Evolutionary conservation across 2,888 invertebrate genomes (phyloP).

Genomic region (Parascotia fuliginaria): DNA sequence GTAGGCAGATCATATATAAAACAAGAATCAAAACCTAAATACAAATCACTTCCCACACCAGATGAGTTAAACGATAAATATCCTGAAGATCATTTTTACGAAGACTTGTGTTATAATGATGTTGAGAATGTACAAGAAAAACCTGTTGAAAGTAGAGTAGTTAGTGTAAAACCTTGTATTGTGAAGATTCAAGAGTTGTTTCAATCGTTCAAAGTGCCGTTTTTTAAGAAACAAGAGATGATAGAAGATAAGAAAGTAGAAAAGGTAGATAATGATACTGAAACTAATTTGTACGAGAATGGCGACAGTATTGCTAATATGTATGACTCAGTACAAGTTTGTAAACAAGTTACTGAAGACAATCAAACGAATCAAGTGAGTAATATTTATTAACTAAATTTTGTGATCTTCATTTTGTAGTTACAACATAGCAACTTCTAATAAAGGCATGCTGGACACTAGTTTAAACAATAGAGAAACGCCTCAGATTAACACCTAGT

Average conservation of each 20-base stretch:
- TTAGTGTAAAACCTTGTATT: conserved; percentile 61
- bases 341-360: conserved; percentile 19
- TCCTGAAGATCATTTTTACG: conserved; percentile 77
- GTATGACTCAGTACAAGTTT: conserved; percentile 75
- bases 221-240: conserved; percentile 65
- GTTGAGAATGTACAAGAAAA: conserved; percentile 45
- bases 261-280: conserved; percentile 40
- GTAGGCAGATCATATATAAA: conserved; percentile 60
- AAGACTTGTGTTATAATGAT: conserved; percentile 75
- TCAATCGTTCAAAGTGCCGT: conserved; percentile 72
- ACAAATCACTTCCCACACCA: conserved; percentile 63
- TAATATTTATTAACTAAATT: not conserved
- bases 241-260: conserved; percentile 38
- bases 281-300: conserved; percentile 65
- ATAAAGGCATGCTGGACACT: too few species aligned
- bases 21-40: conserved; percentile 64
- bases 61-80: conserved; percentile 62
- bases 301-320: conserved; percentile 63
- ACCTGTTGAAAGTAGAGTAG: conserved; percentile 25
- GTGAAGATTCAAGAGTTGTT: conserved; percentile 76
- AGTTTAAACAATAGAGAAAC: too few species aligned
- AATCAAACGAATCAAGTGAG: conserved; percentile 23
- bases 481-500: too few species aligned
- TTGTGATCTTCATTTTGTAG: not conserved
- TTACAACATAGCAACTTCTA: not conserved